A percentile compares a stretch with the other conserved stretches of the same genome.
Conservation (phyloP, 2,797 vertebrate genomes). For the Rhinogobio ventralis region DNA sequence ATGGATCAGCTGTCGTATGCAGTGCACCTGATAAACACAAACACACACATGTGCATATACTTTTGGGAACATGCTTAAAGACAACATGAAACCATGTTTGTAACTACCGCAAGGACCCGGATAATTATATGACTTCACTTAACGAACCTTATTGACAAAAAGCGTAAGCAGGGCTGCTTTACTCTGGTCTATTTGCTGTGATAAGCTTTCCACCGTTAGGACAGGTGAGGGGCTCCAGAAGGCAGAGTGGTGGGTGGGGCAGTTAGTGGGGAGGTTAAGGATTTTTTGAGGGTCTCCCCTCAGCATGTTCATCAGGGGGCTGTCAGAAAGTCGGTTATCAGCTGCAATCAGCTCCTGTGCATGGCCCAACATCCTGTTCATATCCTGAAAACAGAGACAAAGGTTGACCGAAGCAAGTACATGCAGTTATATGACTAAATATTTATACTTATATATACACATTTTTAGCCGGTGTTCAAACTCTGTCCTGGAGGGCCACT, state of each 20-base stretch:
- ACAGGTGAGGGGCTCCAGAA: conserved; percentile 74
- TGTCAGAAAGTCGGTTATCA: conserved; percentile 66
- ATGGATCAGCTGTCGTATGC: conserved; percentile 70
- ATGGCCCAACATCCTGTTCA: conserved; percentile 58
- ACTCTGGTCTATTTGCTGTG: conserved; percentile 69
- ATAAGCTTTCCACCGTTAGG: conserved; percentile 73
- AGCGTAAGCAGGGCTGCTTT: conserved; percentile 65
- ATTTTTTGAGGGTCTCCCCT: conserved; percentile 64
- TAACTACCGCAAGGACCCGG: background rate
- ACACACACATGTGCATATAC: conserved; percentile 4
- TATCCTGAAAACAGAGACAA: conserved; percentile 58
- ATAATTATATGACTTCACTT: background rate
- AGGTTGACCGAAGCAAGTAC: background rate
- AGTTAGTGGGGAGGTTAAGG: conserved; percentile 66
- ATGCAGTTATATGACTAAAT: background rate
- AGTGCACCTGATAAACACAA: conserved; percentile 65
- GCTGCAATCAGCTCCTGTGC: conserved; percentile 68
- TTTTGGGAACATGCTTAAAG: conserved; percentile 15
- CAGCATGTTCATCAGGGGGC: conserved; percentile 71
- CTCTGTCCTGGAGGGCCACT: no score
- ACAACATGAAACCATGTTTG: background rate
- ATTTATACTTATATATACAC: no score
- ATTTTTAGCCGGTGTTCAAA: background rate
- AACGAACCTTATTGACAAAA: conserved; percentile 74
- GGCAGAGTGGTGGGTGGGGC: conserved; percentile 71